Percentiles rank a stretch among this genome's conserved stretches.
Evolutionary conservation across 2,113 vertebrate genomes (phyloP).

Genomic region (Gobio gobio): DNA sequence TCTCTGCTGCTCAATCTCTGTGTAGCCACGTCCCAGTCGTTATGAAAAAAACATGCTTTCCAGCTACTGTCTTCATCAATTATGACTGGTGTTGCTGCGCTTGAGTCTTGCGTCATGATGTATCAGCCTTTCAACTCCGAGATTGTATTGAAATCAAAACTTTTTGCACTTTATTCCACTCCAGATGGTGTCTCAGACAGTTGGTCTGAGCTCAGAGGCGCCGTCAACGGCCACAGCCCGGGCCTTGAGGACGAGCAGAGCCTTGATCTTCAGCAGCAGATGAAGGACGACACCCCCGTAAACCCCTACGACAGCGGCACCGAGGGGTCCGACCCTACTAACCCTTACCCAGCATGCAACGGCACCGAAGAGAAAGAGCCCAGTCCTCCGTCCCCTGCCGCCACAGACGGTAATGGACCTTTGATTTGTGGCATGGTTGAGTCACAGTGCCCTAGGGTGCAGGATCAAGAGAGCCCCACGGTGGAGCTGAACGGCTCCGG

Average conservation of each 20-base stretch:
- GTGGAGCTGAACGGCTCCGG: constrained; percentile 52
- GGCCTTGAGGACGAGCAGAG: constrained; percentile 66
- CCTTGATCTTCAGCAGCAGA: constrained; percentile 66
- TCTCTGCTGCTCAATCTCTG: neutral
- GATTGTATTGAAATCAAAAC: constrained; percentile 4
- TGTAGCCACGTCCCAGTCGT: neutral
- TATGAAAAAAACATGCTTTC: neutral
- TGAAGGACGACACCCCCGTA: constrained; percentile 74
- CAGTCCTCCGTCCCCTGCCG: constrained; percentile 18
- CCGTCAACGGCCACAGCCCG: constrained; percentile 73
- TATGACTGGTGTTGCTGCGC: neutral
- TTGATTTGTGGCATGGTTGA: constrained; percentile 55
- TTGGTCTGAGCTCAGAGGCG: constrained; percentile 46
- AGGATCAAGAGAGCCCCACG: constrained; percentile 34
- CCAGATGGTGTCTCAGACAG: constrained; percentile 34
- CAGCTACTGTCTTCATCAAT: constrained; percentile 12
- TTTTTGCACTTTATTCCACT: neutral
- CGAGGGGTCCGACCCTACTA: constrained; percentile 47
- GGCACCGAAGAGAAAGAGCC: constrained; percentile 37
- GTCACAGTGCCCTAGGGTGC: constrained; percentile 46
- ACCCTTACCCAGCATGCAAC: constrained; percentile 61
- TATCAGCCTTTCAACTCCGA: neutral
- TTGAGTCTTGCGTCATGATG: neutral
- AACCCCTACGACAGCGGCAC: constrained; percentile 80
- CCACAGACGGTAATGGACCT: constrained; percentile 60